phyloP scores from a whole-genome alignment of 30 jellyfish, hydroid and myxozoan species.

The Aurelia coerulea region DNA sequence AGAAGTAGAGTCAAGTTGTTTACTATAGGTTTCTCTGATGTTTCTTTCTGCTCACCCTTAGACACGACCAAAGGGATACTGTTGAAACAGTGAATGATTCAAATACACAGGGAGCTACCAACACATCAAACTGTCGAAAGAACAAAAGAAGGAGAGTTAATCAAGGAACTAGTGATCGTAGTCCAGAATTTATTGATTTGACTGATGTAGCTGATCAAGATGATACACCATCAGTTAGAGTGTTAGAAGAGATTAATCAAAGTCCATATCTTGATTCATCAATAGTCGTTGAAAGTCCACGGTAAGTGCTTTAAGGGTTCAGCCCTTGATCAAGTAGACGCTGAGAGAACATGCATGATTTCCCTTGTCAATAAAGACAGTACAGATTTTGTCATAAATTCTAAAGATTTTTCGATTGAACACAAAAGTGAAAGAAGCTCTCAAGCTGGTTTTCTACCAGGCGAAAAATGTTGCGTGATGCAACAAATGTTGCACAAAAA shows the following conservation, averaged over 20 bases:
- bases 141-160: slow-evolving; percentile 45
- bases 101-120: not conserved
- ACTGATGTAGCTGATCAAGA: slow-evolving; percentile 83
- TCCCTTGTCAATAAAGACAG: too few species aligned
- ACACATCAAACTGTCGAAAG: slow-evolving; percentile 11
- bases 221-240: slow-evolving; percentile 37
- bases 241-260: slow-evolving; percentile 50
- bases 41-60: too few species aligned
- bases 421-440: too few species aligned
- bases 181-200: slow-evolving; percentile 80
- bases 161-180: slow-evolving; percentile 22
- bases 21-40: too few species aligned
- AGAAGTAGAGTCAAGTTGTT: too few species aligned
- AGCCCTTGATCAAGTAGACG: too few species aligned
- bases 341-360: too few species aligned
- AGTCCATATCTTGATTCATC: slow-evolving; percentile 66
- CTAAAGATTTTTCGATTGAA: too few species aligned
- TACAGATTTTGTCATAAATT: too few species aligned
- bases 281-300: slow-evolving; percentile 16
- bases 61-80: slow-evolving; percentile 28
- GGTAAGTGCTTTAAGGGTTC: not conserved
- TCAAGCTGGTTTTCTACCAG: too few species aligned
- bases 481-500: too few species aligned
- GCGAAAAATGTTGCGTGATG: too few species aligned
- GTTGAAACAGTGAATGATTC: slow-evolving; percentile 21